Evolutionary conservation across 2,888 invertebrate genomes (phyloP).

Genomic region (Agrotis exclamationis): DNA sequence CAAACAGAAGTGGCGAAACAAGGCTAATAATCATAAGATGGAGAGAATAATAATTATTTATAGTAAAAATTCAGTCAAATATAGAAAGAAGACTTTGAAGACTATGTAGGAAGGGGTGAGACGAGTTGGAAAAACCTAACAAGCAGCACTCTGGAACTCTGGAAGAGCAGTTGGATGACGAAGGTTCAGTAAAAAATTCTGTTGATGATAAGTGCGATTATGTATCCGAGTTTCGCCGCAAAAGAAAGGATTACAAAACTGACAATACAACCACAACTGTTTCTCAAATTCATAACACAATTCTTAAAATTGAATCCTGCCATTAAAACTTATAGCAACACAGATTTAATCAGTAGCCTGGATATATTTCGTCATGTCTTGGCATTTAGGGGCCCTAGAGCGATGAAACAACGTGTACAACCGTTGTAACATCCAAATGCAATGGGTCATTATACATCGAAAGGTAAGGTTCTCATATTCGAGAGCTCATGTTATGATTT

Average conservation of each 20-base stretch:
- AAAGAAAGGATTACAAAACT: background rate
- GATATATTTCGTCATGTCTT: constrained; percentile 50
- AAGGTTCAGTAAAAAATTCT: too few relatives aligned
- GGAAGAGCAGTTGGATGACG: background rate
- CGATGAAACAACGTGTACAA: constrained; percentile 34
- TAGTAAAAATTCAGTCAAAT: background rate
- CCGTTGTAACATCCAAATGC: constrained; percentile 46
- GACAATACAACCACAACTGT: background rate
- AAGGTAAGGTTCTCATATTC: constrained; percentile 43
- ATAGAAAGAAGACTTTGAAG: background rate
- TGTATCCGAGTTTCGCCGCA: background rate
- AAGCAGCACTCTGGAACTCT: background rate
- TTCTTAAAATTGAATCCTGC: constrained; percentile 20
- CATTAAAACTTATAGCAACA: constrained; percentile 22
- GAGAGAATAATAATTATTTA: background rate
- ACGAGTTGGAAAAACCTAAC: background rate
- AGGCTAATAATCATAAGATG: background rate
- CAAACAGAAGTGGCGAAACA: background rate
- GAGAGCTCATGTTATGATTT: constrained; percentile 6
- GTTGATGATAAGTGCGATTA: background rate
- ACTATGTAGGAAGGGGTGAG: too few relatives aligned
- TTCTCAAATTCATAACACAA: background rate
- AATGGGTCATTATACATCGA: constrained; percentile 42
- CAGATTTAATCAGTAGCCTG: constrained; percentile 48
- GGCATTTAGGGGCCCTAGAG: constrained; percentile 57